Conservation (phyloP, 2,888 invertebrate genomes). For the Conistra vaccinii region DNA sequence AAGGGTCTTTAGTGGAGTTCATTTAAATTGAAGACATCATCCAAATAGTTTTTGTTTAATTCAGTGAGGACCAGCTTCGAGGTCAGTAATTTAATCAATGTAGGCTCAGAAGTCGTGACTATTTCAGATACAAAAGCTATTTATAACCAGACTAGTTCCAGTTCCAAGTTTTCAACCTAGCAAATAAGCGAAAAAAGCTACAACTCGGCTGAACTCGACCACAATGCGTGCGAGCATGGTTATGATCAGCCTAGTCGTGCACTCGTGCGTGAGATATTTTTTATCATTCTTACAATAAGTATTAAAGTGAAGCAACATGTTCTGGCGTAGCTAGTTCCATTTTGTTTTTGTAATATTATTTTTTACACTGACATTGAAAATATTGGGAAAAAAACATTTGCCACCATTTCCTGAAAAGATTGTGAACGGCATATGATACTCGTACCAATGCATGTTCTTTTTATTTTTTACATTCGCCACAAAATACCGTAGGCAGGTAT, state of each 20-base stretch:
- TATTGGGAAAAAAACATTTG: slow-evolving; percentile 19
- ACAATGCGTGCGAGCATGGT: slow-evolving; percentile 6
- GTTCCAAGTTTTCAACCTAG: slow-evolving; percentile 11
- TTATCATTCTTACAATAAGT: neutral
- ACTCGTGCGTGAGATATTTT: slow-evolving; percentile 33
- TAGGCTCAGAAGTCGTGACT: slow-evolving; percentile 24
- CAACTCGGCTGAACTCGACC: slow-evolving; percentile 2
- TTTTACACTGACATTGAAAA: slow-evolving; percentile 48
- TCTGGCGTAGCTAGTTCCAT: neutral
- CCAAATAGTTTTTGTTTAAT: neutral
- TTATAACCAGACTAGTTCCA: slow-evolving; percentile 48
- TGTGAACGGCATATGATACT: neutral
- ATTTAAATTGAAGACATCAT: neutral
- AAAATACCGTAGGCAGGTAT: neutral
- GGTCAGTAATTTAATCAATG: neutral
- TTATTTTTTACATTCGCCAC: neutral
- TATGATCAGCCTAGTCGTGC: slow-evolving; percentile 26
- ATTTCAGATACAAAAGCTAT: slow-evolving; percentile 41
- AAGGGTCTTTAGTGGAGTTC: neutral
- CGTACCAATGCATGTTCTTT: neutral
- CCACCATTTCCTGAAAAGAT: slow-evolving; percentile 26
- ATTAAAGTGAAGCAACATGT: slow-evolving; percentile 8
- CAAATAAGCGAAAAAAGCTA: slow-evolving; percentile 32
- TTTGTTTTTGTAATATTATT: slow-evolving; percentile 7
- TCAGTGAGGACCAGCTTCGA: neutral